These are phyloP conservation scores for Drosophila setifemur DNA, from an alignment of 1,140 invertebrate species.

Conservation along the genomic window DNA sequence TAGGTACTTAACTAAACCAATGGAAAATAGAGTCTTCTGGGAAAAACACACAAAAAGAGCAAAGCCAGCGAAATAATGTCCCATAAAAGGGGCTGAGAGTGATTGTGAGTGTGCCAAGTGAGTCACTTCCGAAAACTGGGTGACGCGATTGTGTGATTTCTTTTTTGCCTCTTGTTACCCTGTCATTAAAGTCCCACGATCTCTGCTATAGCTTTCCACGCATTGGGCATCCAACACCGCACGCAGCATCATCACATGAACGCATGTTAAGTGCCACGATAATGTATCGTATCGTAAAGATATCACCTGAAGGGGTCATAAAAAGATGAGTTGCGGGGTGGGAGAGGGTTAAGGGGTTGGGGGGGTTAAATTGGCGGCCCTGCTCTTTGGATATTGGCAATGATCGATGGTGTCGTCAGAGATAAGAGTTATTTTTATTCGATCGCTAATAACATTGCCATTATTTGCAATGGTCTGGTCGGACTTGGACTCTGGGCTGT, in stretches of 20 bases:
- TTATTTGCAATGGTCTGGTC: constrained; percentile 10
- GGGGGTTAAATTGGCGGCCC: neutral
- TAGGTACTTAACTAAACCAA: too few species aligned
- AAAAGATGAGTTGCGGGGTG: too few species aligned
- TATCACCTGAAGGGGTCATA: constrained; percentile 17
- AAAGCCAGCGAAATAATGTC: too few species aligned
- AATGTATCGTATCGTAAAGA: constrained; percentile 15
- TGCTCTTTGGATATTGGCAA: constrained; percentile 2
- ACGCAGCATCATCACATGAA: constrained; percentile 31
- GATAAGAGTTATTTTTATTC: constrained; percentile 15
- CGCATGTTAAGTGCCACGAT: neutral
- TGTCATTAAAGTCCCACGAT: too few species aligned
- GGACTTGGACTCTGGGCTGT: neutral
- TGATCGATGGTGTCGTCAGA: constrained; percentile 10
- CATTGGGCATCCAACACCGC: constrained; percentile 1
- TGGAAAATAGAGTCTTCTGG: too few species aligned
- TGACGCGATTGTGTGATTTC: too few species aligned
- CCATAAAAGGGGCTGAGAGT: too few species aligned
- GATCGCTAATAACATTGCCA: neutral
- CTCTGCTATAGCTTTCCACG: neutral
- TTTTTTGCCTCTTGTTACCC: too few species aligned
- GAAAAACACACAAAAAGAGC: too few species aligned
- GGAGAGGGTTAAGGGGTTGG: neutral
- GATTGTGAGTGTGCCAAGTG: too few species aligned
- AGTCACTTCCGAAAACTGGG: too few species aligned